Evolutionary conservation across 2,888 invertebrate species (phyloP), one percentile per base, ranked within the genome.

Genomic region (Dyspetes luteomarginatus): DNA sequence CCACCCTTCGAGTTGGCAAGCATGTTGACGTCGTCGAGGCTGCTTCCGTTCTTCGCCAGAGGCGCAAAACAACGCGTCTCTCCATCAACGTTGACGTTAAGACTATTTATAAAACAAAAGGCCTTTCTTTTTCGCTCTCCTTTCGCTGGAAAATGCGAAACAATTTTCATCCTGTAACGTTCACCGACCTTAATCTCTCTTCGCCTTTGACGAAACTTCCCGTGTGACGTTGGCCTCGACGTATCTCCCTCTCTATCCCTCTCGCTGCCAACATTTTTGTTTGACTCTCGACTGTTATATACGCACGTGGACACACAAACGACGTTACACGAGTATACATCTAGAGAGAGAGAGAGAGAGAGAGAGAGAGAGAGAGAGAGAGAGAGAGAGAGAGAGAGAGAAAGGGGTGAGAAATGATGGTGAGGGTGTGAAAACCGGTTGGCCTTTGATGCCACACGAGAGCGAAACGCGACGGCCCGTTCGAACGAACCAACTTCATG

Each of bases 81-180:
- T 50, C 60, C 36, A 24, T 15, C 58, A 45, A 68, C 65, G 56
- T 72, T 58, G 24, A 68, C 28, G 43, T 71, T 68, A 62, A 19
- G 73, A 75, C 68, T 86, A 85, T 86, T 85, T 86, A 83, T 83
- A 83, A 84, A 88, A 87, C 86, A 87, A 86, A 86, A 81, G 83
- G 82, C 76, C 65, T 56, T 26, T 48, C 12, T 67, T 78, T 55
- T 74, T 68, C 56, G 19, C 17, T 55, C 75, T 45, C 22, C 15
- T 12, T 3, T 28, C n/a, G 12, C 26, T n/a, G 41, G 26, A 30
- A 36, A 56, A 19, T 17, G 50, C 9, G 22, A 69, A 28, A 65
- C 19, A 64, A 43, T 69, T 52, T 64, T 64, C 68, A 17, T n/a
- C 24, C 24, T 41, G 71, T 24, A 36, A 36, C 12, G 19, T 56